Evolutionary conservation across 2,113 vertebrate genomes (phyloP).

Genomic region (Scartelaos histophorus): DNA sequence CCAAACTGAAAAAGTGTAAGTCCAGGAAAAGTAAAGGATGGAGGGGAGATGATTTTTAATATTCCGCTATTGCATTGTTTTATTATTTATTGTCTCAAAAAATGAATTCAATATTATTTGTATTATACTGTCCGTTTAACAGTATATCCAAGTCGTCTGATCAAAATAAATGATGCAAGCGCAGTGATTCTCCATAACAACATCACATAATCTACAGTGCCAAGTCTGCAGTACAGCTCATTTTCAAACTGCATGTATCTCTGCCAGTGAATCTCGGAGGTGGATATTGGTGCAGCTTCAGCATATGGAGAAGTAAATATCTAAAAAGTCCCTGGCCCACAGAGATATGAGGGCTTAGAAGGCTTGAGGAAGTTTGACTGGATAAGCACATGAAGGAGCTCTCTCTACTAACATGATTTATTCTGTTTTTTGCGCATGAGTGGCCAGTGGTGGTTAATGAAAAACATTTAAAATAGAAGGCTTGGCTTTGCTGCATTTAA

Average conservation of each 20-base stretch:
- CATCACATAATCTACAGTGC: neutral
- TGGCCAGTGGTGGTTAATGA: neutral
- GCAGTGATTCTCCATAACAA: neutral
- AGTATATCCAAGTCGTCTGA: too few species aligned
- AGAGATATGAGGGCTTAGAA: slow-evolving; percentile 40
- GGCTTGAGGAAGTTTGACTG: slow-evolving; percentile 33
- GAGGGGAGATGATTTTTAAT: too few species aligned
- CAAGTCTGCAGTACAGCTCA: neutral
- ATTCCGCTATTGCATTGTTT: too few species aligned
- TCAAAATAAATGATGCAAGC: neutral
- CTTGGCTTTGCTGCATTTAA: slow-evolving; percentile 22
- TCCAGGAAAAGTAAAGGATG: too few species aligned
- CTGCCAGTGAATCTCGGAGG: slow-evolving; percentile 21
- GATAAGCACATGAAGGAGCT: slow-evolving; percentile 32
- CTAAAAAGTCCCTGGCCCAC: slow-evolving; percentile 16
- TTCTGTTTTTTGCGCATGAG: slow-evolving; percentile 28
- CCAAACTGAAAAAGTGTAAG: too few species aligned
- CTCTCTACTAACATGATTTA: slow-evolving; percentile 37
- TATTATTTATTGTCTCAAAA: too few species aligned
- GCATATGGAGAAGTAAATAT: slow-evolving; percentile 40
- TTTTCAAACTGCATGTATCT: neutral
- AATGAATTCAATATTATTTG: too few species aligned
- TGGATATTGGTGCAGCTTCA: slow-evolving; percentile 21
- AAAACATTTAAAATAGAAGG: slow-evolving; percentile 2
- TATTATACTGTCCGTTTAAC: too few species aligned